Base-by-base conservation (phyloP, 2,888 invertebrate genomes). In the Slavum lentiscoides region DNA sequence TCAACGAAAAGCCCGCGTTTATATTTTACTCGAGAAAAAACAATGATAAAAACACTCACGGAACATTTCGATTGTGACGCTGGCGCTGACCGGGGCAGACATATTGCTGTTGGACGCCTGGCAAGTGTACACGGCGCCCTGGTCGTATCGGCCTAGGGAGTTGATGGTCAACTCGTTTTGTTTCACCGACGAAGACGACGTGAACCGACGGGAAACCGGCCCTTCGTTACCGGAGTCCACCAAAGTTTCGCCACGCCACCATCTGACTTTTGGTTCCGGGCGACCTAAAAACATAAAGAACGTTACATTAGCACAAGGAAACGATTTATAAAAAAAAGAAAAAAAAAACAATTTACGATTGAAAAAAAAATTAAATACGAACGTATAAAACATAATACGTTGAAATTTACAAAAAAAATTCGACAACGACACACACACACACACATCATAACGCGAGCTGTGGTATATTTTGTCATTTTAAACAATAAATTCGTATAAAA, bases 161-260 rank as follows among this genome's bases (percentile, higher is more conserved):
- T 84, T 84, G n/a, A 88, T 85, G 39, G 86, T 85, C 83, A 88
- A 85, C 83, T 86, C 90, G 86, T 90, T 91, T 85, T 83, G 86
- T 85, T 85, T 87, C 85, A 83, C 88, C 84, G 86, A 87, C 83
- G 87, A 87, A 84, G 86, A 87, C 83, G 87, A 87, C 2, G 64
- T 23, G 19, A 37, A 21, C 9, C 37, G 21, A 3, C 37, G 21
- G n/a, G 87, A 88, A 30, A 87, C 87, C 21, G 30, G 30, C 30
- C 85, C 84, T 58, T 88, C 88, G 85, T 90, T 90, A 70, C 88
- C 88, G 7, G 91, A 90, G 84, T 91, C 91, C 67, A 92, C 86
- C 67, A 91, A 87, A 72, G 88, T 88, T 81, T 89, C 91, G 85
- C 92, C 92, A 83, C 92, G 89, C 90, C 92, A 93, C 94, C 94